A percentile compares a stretch with the other conserved stretches of the same genome.
phyloP scores from a whole-genome alignment of 2,113 vertebrate genomes.

The Periophthalmus modestus region DNA sequence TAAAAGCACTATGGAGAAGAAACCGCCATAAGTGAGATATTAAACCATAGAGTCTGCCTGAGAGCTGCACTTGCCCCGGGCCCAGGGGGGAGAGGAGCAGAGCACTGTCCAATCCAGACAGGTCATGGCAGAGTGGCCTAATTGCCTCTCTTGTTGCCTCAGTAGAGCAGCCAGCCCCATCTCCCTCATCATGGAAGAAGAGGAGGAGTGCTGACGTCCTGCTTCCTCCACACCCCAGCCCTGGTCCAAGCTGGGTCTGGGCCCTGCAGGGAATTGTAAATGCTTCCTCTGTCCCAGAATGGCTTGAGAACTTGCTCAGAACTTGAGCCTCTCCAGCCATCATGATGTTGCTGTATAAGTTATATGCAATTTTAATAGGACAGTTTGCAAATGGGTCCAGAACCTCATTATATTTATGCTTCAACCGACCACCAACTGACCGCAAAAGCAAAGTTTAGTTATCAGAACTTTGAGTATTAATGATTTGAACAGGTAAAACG shows the following conservation, averaged over 20 bases:
- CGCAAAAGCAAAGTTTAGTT: too few relatives aligned
- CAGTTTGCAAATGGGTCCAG: neutral
- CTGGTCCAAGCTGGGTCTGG: conserved; percentile 15
- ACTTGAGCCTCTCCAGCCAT: neutral
- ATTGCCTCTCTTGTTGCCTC: conserved; percentile 70
- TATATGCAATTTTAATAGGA: neutral
- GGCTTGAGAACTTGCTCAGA: conserved; percentile 2
- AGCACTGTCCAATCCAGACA: conserved; percentile 50
- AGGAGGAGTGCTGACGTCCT: conserved; percentile 40
- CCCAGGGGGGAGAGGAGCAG: conserved; percentile 40
- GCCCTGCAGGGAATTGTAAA: conserved; percentile 31
- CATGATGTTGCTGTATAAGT: neutral
- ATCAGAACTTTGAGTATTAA: too few relatives aligned
- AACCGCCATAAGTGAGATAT: conserved; percentile 34
- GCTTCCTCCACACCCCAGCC: conserved; percentile 23
- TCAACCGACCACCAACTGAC: neutral
- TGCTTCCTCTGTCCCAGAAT: conserved; percentile 7
- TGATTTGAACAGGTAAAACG: too few relatives aligned
- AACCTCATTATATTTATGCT: neutral
- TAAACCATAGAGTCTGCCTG: conserved; percentile 39
- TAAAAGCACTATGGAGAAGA: conserved; percentile 6
- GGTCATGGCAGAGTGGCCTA: conserved; percentile 70
- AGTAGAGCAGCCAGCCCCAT: conserved; percentile 52
- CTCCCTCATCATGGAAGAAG: conserved; percentile 49
- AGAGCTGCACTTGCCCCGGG: conserved; percentile 30